These are phyloP conservation scores for Anoplopoma fimbria DNA, from an alignment of 2,113 vertebrate species.

Conservation along the genomic window DNA sequence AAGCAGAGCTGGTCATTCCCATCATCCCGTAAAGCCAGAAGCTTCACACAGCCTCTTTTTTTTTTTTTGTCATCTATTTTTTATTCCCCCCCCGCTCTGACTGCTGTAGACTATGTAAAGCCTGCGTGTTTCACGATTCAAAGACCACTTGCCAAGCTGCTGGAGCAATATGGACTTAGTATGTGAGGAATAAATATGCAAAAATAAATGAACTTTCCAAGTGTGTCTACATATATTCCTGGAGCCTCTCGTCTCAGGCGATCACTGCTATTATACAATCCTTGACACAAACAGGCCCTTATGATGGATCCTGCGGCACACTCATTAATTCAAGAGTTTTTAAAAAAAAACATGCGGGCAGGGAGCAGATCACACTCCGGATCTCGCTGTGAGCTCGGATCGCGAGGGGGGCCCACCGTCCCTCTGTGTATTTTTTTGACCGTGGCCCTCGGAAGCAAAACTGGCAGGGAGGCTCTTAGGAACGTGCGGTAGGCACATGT, in stretches of 20 bases:
- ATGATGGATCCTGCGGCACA: slow-evolving; percentile 56
- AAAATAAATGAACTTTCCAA: slow-evolving; percentile 6
- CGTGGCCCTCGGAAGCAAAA: slow-evolving; percentile 55
- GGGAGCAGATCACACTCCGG: slow-evolving; percentile 30
- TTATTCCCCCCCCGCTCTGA: slow-evolving; percentile 10
- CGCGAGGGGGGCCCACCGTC: slow-evolving; percentile 12
- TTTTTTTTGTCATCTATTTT: slow-evolving; percentile 42
- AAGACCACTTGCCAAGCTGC: slow-evolving; percentile 8
- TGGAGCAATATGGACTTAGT: neutral
- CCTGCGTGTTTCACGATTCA: slow-evolving; percentile 1
- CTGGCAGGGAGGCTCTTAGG: slow-evolving; percentile 40
- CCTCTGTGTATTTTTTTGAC: slow-evolving; percentile 29
- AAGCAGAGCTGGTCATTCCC: neutral
- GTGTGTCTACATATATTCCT: slow-evolving; percentile 24
- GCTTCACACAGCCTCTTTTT: neutral
- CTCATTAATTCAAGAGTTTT: slow-evolving; percentile 66
- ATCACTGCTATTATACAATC: slow-evolving; percentile 54
- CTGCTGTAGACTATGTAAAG: slow-evolving; percentile 5
- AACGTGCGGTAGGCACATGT: slow-evolving; percentile 41
- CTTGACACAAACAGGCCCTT: slow-evolving; percentile 60
- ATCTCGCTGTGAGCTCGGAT: slow-evolving; percentile 45
- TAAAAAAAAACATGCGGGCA: slow-evolving; percentile 42
- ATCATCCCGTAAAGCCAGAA: neutral
- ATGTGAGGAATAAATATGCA: slow-evolving; percentile 1
- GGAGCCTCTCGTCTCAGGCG: slow-evolving; percentile 49